A percentile compares a stretch with the other conserved stretches of the same genome.
Conservation (phyloP, 2,888 invertebrate species). For the Ornithoptera alexandrae region DNA sequence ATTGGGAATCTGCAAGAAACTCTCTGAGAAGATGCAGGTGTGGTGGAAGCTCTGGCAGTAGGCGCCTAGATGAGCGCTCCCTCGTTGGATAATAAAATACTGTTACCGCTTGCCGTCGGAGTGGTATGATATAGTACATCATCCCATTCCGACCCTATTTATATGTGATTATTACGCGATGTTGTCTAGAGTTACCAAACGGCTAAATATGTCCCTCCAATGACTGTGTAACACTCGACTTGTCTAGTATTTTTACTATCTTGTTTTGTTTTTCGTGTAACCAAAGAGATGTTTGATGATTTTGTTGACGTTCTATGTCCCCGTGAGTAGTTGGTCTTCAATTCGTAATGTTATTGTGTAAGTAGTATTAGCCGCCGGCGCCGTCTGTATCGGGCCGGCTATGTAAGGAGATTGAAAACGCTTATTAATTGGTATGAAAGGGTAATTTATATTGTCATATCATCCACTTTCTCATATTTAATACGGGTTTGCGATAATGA, state of each 20-base stretch:
- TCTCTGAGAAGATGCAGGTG: constrained; percentile 93
- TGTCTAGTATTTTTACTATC: constrained; percentile 73
- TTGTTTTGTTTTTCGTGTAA: constrained; percentile 69
- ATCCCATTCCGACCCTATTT: constrained; percentile 72
- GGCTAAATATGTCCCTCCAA: constrained; percentile 78
- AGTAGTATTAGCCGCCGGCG: constrained; percentile 72
- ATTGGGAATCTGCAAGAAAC: constrained; percentile 93
- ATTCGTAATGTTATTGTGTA: constrained; percentile 73
- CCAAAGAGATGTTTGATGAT: constrained; percentile 72
- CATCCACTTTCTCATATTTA: constrained; percentile 80
- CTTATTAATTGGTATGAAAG: constrained; percentile 81
- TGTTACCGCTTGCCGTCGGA: constrained; percentile 77
- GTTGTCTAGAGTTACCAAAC: constrained; percentile 77
- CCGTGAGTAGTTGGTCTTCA: constrained; percentile 75
- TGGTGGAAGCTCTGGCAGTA: constrained; percentile 92
- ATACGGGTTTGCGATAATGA: constrained; percentile 81
- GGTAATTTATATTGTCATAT: constrained; percentile 81
- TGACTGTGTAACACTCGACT: constrained; percentile 72
- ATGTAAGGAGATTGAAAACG: constrained; percentile 80
- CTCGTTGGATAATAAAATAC: constrained; percentile 41
- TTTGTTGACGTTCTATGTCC: constrained; percentile 70
- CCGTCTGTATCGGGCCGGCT: constrained; percentile 69
- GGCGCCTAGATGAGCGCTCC: constrained; percentile 35
- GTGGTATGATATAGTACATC: constrained; percentile 60
- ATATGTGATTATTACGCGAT: constrained; percentile 74